A percentile compares a stretch with the other conserved stretches of the same genome.
Evolutionary conservation across 2,113 vertebrate species (phyloP).

Genomic region (Psephotus haematonotus): DNA sequence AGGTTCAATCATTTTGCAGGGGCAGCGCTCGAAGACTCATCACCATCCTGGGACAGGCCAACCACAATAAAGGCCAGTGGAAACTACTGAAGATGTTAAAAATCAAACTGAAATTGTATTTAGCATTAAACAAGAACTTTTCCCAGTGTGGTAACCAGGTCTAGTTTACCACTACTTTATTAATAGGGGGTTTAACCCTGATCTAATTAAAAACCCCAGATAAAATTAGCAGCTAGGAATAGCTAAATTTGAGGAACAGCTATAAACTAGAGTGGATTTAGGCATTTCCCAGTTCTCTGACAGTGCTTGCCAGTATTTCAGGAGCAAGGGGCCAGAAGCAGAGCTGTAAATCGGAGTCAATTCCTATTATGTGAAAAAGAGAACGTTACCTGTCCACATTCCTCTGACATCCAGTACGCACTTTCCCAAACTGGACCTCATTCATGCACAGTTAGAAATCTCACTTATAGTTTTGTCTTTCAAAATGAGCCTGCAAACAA

Average conservation of each 20-base stretch:
- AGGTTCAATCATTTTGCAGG: not conserved
- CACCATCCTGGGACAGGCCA: not conserved
- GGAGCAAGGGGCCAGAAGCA: fast-evolving
- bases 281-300: not conserved
- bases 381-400: not conserved
- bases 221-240: not conserved
- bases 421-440: not conserved
- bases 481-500: not conserved
- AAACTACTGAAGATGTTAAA: not conserved
- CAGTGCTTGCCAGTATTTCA: not conserved
- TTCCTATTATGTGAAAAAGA: no score
- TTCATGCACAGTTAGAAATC: not conserved
- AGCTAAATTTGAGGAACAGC: not conserved
- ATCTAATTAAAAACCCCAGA: not conserved
- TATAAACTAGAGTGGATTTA: not conserved
- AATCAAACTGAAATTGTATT: not conserved
- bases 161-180: not conserved
- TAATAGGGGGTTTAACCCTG: not conserved
- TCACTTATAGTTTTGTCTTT: not conserved
- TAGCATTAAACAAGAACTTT: not conserved
- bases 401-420: not conserved
- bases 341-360: not conserved
- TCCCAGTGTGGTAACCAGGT: not conserved
- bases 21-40: not conserved
- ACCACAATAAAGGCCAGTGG: fast-evolving